Evolutionary conservation across 2,113 vertebrate genomes (phyloP).

Genomic region (Oreochromis tanganicae): DNA sequence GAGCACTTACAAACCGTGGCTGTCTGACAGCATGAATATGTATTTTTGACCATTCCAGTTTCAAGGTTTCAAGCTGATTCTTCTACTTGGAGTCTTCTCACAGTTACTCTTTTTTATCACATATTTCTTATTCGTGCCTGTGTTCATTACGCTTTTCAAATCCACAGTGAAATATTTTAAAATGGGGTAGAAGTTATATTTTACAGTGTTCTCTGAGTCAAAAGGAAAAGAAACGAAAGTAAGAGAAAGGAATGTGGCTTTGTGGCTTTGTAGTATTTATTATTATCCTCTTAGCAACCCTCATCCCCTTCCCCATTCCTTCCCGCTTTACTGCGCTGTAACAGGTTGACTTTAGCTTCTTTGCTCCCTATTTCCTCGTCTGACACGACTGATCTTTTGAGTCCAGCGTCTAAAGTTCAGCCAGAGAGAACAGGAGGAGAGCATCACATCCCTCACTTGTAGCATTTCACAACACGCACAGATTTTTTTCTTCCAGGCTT

Average conservation of each 20-base stretch:
- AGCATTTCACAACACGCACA: conserved; percentile 25
- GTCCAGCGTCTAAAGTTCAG: conserved; percentile 49
- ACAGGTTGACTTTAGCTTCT: conserved; percentile 48
- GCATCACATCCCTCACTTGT: conserved; percentile 20
- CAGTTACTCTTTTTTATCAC: background rate
- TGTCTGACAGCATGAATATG: conserved; percentile 14
- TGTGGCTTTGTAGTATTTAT: background rate
- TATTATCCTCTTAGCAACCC: background rate
- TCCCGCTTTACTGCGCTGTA: background rate
- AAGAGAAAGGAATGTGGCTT: background rate
- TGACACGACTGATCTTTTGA: conserved; percentile 29
- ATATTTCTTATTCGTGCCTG: background rate
- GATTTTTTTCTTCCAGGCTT: conserved; percentile 6
- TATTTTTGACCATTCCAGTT: background rate
- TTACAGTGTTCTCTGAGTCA: background rate
- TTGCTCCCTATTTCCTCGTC: conserved; percentile 22
- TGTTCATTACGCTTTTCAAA: background rate
- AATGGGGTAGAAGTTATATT: background rate
- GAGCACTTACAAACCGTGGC: conserved; percentile 14
- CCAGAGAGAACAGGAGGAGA: conserved; percentile 38
- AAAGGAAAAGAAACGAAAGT: background rate
- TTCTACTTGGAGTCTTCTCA: background rate
- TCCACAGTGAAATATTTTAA: background rate
- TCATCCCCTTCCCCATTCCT: background rate
- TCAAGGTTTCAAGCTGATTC: conserved; percentile 23